Percentiles rank a stretch among this genome's conserved stretches.
phyloP scores from a whole-genome alignment of 2,113 vertebrate species.

The Gorsachius goisagi region DNA sequence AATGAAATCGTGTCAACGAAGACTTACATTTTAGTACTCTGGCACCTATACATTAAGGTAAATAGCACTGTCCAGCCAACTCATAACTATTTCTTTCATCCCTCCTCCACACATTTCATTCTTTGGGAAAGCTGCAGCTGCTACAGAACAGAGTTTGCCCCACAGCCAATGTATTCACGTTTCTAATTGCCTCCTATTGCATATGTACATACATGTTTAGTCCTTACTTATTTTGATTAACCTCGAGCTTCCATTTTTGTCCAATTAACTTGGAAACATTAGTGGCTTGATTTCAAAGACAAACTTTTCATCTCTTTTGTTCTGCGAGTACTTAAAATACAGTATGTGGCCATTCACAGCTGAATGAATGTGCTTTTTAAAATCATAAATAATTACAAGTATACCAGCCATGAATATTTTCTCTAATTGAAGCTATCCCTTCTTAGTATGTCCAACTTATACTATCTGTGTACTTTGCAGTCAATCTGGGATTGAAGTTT shows the following conservation, averaged over 20 bases:
- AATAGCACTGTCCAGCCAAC: background rate
- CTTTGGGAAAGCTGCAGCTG: background rate
- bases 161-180: accelerated
- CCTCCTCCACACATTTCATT: background rate
- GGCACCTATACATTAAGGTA: too few relatives aligned
- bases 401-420: background rate
- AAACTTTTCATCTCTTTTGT: background rate
- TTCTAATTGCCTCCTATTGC: background rate
- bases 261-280: background rate
- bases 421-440: background rate
- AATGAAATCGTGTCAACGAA: background rate
- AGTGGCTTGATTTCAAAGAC: background rate
- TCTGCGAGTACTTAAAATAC: background rate
- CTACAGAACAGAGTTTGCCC: background rate
- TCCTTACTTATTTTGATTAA: background rate
- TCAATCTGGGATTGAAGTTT: background rate
- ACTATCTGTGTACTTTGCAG: background rate
- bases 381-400: background rate
- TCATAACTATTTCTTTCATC: background rate
- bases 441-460: background rate
- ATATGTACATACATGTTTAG: background rate
- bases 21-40: background rate
- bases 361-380: background rate
- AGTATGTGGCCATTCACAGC: background rate
- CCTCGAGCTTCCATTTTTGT: background rate